Percentiles rank a stretch among this genome's conserved stretches.
These are phyloP conservation scores for Aporrectodea caliginosa DNA, from an alignment of 1,140 invertebrate genomes.

Conservation along the genomic window DNA sequence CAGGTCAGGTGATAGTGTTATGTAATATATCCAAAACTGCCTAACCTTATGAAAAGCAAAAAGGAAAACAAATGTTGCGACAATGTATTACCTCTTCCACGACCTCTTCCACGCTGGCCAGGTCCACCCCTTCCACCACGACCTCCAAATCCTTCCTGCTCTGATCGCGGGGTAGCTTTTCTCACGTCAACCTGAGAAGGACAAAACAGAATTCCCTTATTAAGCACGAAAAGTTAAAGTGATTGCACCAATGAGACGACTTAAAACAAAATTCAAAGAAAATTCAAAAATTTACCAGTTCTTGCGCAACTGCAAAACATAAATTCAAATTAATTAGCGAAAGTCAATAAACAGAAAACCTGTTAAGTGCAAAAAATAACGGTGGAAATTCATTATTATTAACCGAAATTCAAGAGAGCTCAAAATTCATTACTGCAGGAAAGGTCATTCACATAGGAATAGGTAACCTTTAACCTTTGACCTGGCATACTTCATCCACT, in stretches of 20 bases:
- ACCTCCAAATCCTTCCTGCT: background rate
- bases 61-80: too few relatives aligned
- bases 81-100: background rate
- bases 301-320: background rate
- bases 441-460: background rate
- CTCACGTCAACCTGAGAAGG: slow-evolving; percentile 20
- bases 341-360: background rate
- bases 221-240: too few relatives aligned
- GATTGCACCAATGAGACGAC: background rate
- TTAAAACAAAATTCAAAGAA: background rate
- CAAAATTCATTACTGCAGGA: background rate
- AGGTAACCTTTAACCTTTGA: background rate
- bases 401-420: background rate
- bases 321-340: background rate
- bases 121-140: background rate
- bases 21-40: too few relatives aligned
- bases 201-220: background rate
- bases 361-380: background rate
- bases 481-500: background rate
- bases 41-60: too few relatives aligned
- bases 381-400: background rate
- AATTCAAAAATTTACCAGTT: background rate
- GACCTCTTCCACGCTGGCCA: background rate
- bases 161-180: slow-evolving; percentile 11
- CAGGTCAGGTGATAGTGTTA: too few relatives aligned